Base-by-base conservation (phyloP, 2,113 vertebrate species). In the Boulengeromyrus knoepffleri region DNA sequence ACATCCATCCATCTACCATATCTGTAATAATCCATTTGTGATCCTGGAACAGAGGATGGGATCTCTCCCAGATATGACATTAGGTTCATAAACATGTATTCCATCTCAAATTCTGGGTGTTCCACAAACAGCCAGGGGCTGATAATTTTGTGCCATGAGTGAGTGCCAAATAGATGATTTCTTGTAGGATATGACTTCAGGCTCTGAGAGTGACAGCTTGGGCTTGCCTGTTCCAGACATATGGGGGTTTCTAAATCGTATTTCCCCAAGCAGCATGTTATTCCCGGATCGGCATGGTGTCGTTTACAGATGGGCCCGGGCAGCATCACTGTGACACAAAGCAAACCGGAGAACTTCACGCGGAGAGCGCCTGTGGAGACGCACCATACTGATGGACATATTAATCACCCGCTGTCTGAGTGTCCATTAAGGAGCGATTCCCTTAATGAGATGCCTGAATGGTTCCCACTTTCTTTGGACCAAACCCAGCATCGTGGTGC, bases 381-480 rank as follows among this genome's bases (percentile, higher is more conserved):
- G 15, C 7, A 39, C 74, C 74, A 80, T 80, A 80, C 74, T 46
- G 42, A 85, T 85, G 21, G 42, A 39, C 83, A 85, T 85, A 46
- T 85, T 85, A 45, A 91, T 90, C 90, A 89, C 87, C 89, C 85
- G 90, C 89, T 91, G 88, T 58, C 85, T 24, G 85, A 77, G 87
- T 89, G 77, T 91, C 88, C 88, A 92, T 93, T 93, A 92, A 80
- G 84, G 92, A 89, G 49, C 85, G 88, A 90, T 85, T 91, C 91
- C 46, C 86, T 89, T 92, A 90, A 92, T 89, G 90, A 91, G 74
- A 58, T 21, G 89, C 46, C 42, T 50, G 56, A 88, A 89, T 74
- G 49, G 88, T 87, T 88, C 88, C 74, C 45, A 88, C 88, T 92
- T 90, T 90, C 88, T 84, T 90, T 89, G 92, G 58, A 84, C 31